Evolutionary conservation across 2,888 invertebrate genomes (phyloP).

Genomic region (Phytoseiulus persimilis): DNA sequence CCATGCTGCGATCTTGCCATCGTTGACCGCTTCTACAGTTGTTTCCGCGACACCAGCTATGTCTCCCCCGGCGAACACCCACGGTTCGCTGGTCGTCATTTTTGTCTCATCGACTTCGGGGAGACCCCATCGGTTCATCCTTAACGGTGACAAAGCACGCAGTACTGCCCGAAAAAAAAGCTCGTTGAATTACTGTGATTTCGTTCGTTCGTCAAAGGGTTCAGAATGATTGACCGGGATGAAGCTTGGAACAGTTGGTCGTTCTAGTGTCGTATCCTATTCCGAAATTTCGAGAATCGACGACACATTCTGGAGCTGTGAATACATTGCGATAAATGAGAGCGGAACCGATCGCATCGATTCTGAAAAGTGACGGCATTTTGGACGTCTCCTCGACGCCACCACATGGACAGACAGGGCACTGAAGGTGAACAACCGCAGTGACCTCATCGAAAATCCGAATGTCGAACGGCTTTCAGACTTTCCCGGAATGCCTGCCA

Average conservation of each 20-base stretch:
- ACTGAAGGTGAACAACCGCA: slow-evolving; percentile 35
- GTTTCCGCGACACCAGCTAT: slow-evolving; percentile 88
- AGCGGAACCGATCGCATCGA: not conserved
- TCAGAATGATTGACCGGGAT: too few species aligned
- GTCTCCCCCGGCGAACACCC: slow-evolving; percentile 89
- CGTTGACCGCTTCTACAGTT: slow-evolving; percentile 95
- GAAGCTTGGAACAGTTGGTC: too few species aligned
- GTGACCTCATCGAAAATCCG: slow-evolving; percentile 23
- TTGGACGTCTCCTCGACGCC: not conserved
- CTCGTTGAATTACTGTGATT: not conserved
- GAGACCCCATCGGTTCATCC: slow-evolving; percentile 66
- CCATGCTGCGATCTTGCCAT: slow-evolving; percentile 96
- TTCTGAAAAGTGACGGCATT: not conserved
- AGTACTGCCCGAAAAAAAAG: slow-evolving; percentile 48
- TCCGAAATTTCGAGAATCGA: too few species aligned
- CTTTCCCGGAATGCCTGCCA: not conserved
- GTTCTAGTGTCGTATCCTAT: too few species aligned
- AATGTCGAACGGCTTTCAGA: not conserved
- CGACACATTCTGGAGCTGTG: too few species aligned
- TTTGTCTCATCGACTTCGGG: slow-evolving; percentile 70
- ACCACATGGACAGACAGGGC: not conserved
- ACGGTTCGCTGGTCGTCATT: slow-evolving; percentile 67
- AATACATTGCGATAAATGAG: not conserved
- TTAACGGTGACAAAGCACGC: slow-evolving; percentile 66
- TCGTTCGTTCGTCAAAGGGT: too few species aligned